Evolutionary conservation across 2,113 vertebrate genomes (phyloP), one percentile per base, ranked within the genome.

Genomic region (Emydura subglobosa): DNA sequence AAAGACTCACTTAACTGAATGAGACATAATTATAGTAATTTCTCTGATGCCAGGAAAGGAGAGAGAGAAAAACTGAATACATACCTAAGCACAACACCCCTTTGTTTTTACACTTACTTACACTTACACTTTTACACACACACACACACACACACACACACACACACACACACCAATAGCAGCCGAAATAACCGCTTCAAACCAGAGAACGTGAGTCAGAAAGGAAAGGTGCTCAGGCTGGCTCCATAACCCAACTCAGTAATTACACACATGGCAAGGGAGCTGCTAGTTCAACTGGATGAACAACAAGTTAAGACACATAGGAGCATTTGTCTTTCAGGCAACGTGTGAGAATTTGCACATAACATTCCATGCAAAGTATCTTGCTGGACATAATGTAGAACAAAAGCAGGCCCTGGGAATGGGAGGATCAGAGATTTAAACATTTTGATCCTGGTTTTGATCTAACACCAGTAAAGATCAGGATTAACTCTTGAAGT

Each of bases 11-110:
- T 82, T 50, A 51, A 93, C 12, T 79, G 80, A 84, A 57, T 29
- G 55, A 65, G 86, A 85, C 53, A 24, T 85, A 93, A 92, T 91
- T 86, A 91, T 91, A 78, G 16, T 79, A 57, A 95, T 93, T 83
- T 53, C 89, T 39, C 57, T 4, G 3, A 54, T 8, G 78, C n/a
- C 10, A 1, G 55, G 42, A 55, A 13, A 84, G 21, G 78, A 49
- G n/a, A 80, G 34, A 11, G 2, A 74, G 12, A 47, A 51, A 82
- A 91, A 91, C 39, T 44, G 57, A 31, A 31, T 68, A 80, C 55
- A 81, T 86, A 81, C 54, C 57, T 54, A 22, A 51, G 42, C 42
- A 22, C 6, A 91, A 86, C 59, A 24, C 17, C 74, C 11, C 47
- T 79, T 53, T 29, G 47, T 55, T 92, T 72, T 3, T 24, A 81